Base-by-base conservation (phyloP, 92 coral and sea anemone genomes). In the Phymanthus crucifer region DNA sequence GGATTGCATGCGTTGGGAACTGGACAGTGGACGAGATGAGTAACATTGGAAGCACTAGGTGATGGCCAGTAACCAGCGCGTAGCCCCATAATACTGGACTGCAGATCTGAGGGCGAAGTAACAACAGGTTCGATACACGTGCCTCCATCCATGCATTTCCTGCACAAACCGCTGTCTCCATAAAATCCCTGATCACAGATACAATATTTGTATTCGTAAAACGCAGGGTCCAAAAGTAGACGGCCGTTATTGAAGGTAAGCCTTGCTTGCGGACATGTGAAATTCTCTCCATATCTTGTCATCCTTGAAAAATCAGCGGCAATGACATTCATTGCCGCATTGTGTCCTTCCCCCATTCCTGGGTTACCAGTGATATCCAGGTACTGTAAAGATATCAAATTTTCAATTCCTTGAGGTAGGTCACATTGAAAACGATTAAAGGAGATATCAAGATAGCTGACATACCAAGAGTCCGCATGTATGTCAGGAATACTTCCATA, bases 341-440 rank as follows among this genome's bases (percentile, higher is more conserved):
- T 26, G 1, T 19, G 70, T 14, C 73, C 67, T 3, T 76, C 71
- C 6, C 69, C 46, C 92, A 89, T 89, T 9, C 24, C 76, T 3
- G 92, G 80, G 66, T 91, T 91, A 12, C 83, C 85, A 47, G 94
- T 84, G 57, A 91, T 85, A 50, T 91, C 94, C 54, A 91, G 66
- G 61, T 81, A 46, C 29, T 78, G 79, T 0, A 91, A 88, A 1
- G 90, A 76, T 10, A 67, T 37, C 13, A 84, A 26, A 57, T 70
- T 58, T 23, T 57, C 80, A 35, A 66, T 82, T 31, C 82, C 66
- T 32, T 66, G 43, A 1, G 92, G 94, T 19, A 54, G 64, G 10
- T 54, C 64, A 31, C 94, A 91, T 2, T 87, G 35, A 45, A 90
- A 31, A 13, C 35, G 45, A 43, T 90, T 90, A 24, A 45, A 40